Percentiles rank a stretch among this genome's conserved stretches.
Conservation (phyloP, 2,113 vertebrate genomes). For the Peucedramus taeniatus region DNA sequence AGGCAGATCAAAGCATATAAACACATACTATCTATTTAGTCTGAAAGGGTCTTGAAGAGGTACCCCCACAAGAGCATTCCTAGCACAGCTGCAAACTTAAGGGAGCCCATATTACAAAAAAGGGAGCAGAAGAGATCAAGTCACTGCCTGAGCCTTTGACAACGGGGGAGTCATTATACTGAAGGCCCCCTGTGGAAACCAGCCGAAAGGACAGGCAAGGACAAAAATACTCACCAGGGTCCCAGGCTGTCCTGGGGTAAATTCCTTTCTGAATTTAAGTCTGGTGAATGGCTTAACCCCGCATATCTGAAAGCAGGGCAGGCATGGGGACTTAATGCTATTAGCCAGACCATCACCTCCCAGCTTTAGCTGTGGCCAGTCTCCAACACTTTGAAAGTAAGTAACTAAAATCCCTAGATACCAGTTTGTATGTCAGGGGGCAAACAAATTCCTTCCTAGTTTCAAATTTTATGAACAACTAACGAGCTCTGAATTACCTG, state of each 20-base stretch:
- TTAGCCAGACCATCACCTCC: not conserved
- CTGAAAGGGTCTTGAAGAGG: not conserved
- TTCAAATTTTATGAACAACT: not conserved
- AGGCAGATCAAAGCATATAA: not conserved
- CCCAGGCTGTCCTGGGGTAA: not conserved
- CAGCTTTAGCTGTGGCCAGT: not conserved
- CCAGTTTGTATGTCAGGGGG: not conserved
- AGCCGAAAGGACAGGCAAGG: not conserved
- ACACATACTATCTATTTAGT: not conserved
- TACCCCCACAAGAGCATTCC: not conserved
- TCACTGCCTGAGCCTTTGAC: not conserved
- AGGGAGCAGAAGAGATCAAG: not conserved
- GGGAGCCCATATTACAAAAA: not conserved
- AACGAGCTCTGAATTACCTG: not conserved
- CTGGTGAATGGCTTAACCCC: not conserved
- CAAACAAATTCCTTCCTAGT: not conserved
- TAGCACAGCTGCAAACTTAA: not conserved
- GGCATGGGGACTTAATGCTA: not conserved
- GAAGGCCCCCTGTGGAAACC: not conserved
- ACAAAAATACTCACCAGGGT: not conserved
- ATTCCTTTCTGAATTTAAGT: not conserved
- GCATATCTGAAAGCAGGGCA: not conserved
- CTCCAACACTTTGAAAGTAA: not conserved
- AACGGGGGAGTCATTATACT: not conserved
- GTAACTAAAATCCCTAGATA: not conserved